A percentile compares a stretch with the other conserved stretches of the same genome.
These are phyloP conservation scores for Cossypha polioptera DNA, from an alignment of 2,797 vertebrate species.

Conservation along the genomic window DNA sequence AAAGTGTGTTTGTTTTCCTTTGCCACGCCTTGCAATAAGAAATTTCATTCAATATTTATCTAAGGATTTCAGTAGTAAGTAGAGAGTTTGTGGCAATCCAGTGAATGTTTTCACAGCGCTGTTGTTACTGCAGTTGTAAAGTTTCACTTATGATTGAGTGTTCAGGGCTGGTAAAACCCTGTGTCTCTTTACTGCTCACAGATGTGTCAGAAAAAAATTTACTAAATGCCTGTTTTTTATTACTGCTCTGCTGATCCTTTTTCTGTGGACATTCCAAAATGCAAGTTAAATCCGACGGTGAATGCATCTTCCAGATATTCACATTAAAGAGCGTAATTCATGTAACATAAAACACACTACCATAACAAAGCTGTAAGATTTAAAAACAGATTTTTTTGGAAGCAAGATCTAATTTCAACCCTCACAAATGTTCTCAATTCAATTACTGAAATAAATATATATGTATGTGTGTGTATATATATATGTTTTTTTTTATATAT, in stretches of 20 bases:
- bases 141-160: constrained; percentile 61
- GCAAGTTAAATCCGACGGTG: constrained; percentile 23
- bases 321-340: constrained; percentile 51
- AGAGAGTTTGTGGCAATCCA: constrained; percentile 67
- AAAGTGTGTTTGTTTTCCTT: constrained; percentile 70
- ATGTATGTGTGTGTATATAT: accelerated
- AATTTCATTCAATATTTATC: constrained; percentile 71
- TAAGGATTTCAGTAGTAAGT: constrained; percentile 69
- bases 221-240: constrained; percentile 63
- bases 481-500: too few relatives aligned
- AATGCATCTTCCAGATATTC: constrained; percentile 67
- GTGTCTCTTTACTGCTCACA: constrained; percentile 64
- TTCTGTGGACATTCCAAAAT: constrained; percentile 59
- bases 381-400: constrained; percentile 34
- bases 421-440: constrained; percentile 30
- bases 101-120: constrained; percentile 64
- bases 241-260: constrained; percentile 42
- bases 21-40: constrained; percentile 64
- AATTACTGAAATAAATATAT: constrained; percentile 2
- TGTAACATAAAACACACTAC: constrained; percentile 59
- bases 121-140: constrained; percentile 66
- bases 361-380: constrained; percentile 43
- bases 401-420: constrained; percentile 30
- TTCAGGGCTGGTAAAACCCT: constrained; percentile 53
- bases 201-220: constrained; percentile 67